Evolutionary conservation across 2,888 invertebrate genomes (phyloP), one percentile per base, ranked within the genome.

Genomic region (Halictus ligatus): DNA sequence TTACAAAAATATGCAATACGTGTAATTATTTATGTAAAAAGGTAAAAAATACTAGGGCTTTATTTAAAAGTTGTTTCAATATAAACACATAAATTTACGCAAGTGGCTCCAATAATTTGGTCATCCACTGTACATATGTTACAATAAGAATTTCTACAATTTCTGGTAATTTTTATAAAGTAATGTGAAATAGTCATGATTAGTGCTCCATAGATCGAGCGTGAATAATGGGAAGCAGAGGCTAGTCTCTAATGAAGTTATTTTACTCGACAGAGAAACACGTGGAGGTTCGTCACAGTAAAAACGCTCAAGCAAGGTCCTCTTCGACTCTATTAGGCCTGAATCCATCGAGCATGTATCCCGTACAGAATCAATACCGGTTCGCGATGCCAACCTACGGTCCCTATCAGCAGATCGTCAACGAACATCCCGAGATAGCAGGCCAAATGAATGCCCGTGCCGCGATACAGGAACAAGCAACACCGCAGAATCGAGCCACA

Each of bases 191-290:
- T n/a, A 12, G n/a, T 58, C 12, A 12, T 10, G 12, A 10, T 58
- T 58, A 58, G 10, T n/a, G 12, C n/a, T 58, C 12, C 4, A 5
- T 58, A 12, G n/a, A n/a, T 58, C 58, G 12, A 58, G n/a, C 12
- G n/a, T 4, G 3, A 21, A 3, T n/a, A 69, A 18, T 29, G 12
- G 10, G 48, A 35, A 25, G 10, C 21, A 13, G 18, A n/a, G 13
- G 10, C 18, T 50, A n/a, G n/a, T 13, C n/a, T 12, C 40, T 43
- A 73, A 58, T 60, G 43, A 73, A 21, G 50, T 46, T 8, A 43
- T 74, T 67, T 3, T 46, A 50, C 12, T 54, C 43, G 4, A 75
- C 40, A 88, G 89, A 89, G 15, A 91, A 89, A 10, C 76, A n/a
- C 10, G 72, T 84, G 15, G 75, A 75, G 18, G 76, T 58, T 3